A percentile compares a stretch with the other conserved stretches of the same genome.
Conservation (phyloP, 2,888 invertebrate species). For the Tupiocoris notatus region DNA sequence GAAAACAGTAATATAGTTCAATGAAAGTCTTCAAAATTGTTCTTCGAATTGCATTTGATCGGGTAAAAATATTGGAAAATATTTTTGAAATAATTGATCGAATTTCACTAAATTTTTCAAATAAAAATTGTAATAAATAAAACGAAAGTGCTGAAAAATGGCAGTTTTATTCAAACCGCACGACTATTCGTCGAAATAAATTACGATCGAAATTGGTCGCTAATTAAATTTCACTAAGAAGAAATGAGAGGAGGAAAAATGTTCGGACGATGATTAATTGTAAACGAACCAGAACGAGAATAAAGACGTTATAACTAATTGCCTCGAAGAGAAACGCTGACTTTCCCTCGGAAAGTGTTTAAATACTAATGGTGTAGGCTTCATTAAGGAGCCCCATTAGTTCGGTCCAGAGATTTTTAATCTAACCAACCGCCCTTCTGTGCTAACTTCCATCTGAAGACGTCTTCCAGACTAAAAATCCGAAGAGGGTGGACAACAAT, state of each 20-base stretch:
- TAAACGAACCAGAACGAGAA: not conserved
- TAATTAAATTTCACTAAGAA: not conserved
- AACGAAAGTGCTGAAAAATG: too few relatives aligned
- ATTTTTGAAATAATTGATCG: too few relatives aligned
- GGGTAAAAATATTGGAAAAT: too few relatives aligned
- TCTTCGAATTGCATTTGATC: too few relatives aligned
- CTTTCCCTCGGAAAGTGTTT: slow-evolving; percentile 18
- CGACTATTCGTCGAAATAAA: not conserved
- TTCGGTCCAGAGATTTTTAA: slow-evolving; percentile 19
- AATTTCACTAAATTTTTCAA: too few relatives aligned
- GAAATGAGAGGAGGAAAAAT: slow-evolving; percentile 6
- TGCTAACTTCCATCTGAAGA: too few relatives aligned
- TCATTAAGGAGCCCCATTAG: slow-evolving; percentile 30
- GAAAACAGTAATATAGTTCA: too few relatives aligned
- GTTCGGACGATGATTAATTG: not conserved
- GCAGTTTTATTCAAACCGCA: too few relatives aligned
- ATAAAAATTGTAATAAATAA: too few relatives aligned
- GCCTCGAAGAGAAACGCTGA: slow-evolving; percentile 9
- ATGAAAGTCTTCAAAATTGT: too few relatives aligned
- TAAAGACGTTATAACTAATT: slow-evolving; percentile 36
- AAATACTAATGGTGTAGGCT: slow-evolving; percentile 31
- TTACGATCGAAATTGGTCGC: not conserved
- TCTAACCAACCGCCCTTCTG: slow-evolving; percentile 1
- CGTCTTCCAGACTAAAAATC: too few relatives aligned
- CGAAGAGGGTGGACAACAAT: too few relatives aligned